phyloP scores from a whole-genome alignment of 2,888 invertebrate genomes.

The Clitarchus hookeri region DNA sequence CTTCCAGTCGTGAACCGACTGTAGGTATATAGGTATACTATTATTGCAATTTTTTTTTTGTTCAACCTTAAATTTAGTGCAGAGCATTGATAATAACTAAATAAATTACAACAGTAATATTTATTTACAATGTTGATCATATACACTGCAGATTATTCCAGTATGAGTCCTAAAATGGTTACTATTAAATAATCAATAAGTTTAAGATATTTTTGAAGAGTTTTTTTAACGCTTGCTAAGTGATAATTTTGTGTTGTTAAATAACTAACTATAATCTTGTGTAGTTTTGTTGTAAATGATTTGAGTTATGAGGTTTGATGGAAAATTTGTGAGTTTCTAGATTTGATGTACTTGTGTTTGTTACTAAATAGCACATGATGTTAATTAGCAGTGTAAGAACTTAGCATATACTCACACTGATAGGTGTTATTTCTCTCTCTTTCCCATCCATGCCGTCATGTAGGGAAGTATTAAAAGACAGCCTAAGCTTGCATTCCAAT shows the following conservation, averaged over 20 bases:
- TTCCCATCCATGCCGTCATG: constrained; percentile 45
- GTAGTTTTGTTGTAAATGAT: background rate
- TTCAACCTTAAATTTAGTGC: too few relatives aligned
- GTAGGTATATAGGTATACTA: too few relatives aligned
- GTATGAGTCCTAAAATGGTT: too few relatives aligned
- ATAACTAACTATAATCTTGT: background rate
- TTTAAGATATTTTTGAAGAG: too few relatives aligned
- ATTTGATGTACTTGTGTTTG: background rate
- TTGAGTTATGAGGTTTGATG: background rate
- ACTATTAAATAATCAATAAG: too few relatives aligned
- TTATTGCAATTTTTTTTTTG: too few relatives aligned
- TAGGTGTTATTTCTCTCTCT: constrained; percentile 44
- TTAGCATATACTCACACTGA: constrained; percentile 36
- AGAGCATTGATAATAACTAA: too few relatives aligned
- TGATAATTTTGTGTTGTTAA: background rate
- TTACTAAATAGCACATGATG: background rate
- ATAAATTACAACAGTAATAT: too few relatives aligned
- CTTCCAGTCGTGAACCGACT: too few relatives aligned
- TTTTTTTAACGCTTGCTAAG: too few relatives aligned
- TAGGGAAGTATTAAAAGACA: constrained; percentile 48
- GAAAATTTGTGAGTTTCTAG: background rate
- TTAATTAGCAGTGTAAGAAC: constrained; percentile 22
- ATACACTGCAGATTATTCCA: too few relatives aligned
- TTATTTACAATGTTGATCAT: too few relatives aligned
- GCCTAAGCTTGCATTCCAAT: constrained; percentile 48